Evolutionary conservation across 2,113 vertebrate species (phyloP).

Genomic region (Heteronetta atricapilla): DNA sequence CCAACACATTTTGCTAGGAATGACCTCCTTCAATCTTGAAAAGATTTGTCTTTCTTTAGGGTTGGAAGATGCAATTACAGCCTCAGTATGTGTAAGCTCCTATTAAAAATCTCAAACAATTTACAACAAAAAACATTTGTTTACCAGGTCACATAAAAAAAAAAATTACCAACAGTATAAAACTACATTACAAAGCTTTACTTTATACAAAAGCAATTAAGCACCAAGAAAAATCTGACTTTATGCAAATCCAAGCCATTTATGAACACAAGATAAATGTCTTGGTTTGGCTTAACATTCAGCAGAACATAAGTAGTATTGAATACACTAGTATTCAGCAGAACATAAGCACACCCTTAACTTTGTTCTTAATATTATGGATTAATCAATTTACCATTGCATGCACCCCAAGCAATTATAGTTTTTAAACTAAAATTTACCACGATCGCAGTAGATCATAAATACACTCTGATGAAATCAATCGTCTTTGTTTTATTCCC

Average conservation of each 20-base stretch:
- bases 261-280: not conserved
- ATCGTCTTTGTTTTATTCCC: not conserved
- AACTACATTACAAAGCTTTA: not conserved
- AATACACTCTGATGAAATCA: not conserved
- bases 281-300: not conserved
- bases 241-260: slow-evolving; percentile 8
- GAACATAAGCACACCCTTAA: not conserved
- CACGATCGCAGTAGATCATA: not conserved
- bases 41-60: not conserved
- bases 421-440: not conserved
- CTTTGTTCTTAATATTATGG: not conserved
- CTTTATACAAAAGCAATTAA: not conserved
- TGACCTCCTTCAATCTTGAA: not conserved
- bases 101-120: not conserved
- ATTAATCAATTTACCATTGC: not conserved
- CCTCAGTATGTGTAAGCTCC: not conserved
- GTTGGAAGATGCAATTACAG: not conserved
- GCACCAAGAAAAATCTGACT: not conserved
- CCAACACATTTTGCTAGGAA: not conserved
- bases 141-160: not conserved
- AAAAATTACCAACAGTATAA: not conserved
- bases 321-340: not conserved
- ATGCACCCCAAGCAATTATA: not conserved
- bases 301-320: not conserved
- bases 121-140: not conserved